phyloP scores from a whole-genome alignment of 2,797 vertebrate species.

The Chaetodon trifasciatus region DNA sequence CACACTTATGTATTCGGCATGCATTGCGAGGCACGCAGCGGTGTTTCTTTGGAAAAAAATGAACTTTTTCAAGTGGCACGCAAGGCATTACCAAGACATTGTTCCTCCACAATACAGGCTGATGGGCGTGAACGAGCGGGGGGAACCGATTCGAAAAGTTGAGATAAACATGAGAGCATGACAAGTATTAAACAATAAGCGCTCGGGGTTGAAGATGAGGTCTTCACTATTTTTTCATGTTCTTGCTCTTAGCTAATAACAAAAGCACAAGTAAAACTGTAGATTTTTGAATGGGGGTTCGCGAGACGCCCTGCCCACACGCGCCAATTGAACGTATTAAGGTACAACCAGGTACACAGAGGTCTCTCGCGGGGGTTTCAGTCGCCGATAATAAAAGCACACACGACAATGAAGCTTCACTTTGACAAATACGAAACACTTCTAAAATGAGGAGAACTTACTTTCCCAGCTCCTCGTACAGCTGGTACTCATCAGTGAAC shows the following conservation, averaged over 20 bases:
- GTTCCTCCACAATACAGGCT: background rate
- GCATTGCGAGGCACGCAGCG: rapidly evolving
- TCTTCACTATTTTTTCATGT: rapidly evolving
- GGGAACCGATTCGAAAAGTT: conserved; percentile 5
- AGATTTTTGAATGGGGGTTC: background rate
- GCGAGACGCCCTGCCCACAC: background rate
- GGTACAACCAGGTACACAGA: conserved; percentile 41
- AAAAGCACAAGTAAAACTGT: rapidly evolving
- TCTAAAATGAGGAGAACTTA: conserved; percentile 77
- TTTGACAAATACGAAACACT: background rate
- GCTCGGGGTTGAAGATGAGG: rapidly evolving
- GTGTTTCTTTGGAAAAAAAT: background rate
- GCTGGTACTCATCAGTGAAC: conserved; percentile 97
- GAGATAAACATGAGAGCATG: background rate
- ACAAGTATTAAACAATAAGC: too few species aligned
- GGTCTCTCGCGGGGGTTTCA: background rate
- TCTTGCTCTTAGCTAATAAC: rapidly evolving
- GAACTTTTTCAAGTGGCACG: rapidly evolving
- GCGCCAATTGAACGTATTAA: background rate
- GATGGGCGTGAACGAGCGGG: conserved; percentile 8
- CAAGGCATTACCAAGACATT: too few species aligned
- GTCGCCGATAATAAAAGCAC: background rate
- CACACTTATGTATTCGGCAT: rapidly evolving
- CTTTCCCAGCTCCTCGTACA: conserved; percentile 98
- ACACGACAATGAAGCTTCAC: rapidly evolving